Evolutionary conservation across 2,113 vertebrate genomes (phyloP).

Genomic region (Etheostoma cragini): DNA sequence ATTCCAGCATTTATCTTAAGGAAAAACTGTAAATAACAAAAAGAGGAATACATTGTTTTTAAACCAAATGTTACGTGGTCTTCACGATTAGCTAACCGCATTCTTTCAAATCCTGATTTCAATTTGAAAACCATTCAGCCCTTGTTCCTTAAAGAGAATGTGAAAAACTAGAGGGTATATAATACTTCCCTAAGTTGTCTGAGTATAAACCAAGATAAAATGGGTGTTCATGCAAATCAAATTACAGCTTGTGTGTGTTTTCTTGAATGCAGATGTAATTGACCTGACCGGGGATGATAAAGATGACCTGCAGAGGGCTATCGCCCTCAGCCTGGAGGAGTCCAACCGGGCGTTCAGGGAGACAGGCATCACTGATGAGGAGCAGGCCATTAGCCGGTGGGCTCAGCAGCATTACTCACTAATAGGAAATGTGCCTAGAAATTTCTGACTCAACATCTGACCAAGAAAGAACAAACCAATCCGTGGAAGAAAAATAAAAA

Average conservation of each 20-base stretch:
- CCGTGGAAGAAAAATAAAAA: not conserved
- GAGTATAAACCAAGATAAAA: not conserved
- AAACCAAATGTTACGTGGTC: too few relatives aligned
- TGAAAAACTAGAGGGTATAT: not conserved
- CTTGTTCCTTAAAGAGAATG: not conserved
- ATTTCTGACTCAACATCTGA: not conserved
- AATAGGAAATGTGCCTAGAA: not conserved
- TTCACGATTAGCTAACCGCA: too few relatives aligned
- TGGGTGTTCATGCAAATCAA: not conserved
- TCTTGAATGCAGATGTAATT: conserved; percentile 91
- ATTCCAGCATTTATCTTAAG: too few relatives aligned
- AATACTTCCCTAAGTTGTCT: not conserved
- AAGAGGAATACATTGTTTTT: too few relatives aligned
- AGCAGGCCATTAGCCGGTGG: conserved; percentile 99
- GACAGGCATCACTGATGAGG: conserved; percentile 98
- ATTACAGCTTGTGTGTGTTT: not conserved
- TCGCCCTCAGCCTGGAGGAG: conserved; percentile 98
- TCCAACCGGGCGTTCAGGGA: conserved; percentile 97
- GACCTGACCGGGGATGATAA: conserved; percentile 99
- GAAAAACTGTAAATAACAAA: too few relatives aligned
- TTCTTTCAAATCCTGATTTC: too few relatives aligned
- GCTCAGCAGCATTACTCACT: not conserved
- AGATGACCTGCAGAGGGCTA: conserved; percentile 99
- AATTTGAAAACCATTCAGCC: too few relatives aligned
- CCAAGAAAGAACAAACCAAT: too few relatives aligned